phyloP scores from a whole-genome alignment of 2,113 vertebrate species.

The Nothoprocta pentlandii region DNA sequence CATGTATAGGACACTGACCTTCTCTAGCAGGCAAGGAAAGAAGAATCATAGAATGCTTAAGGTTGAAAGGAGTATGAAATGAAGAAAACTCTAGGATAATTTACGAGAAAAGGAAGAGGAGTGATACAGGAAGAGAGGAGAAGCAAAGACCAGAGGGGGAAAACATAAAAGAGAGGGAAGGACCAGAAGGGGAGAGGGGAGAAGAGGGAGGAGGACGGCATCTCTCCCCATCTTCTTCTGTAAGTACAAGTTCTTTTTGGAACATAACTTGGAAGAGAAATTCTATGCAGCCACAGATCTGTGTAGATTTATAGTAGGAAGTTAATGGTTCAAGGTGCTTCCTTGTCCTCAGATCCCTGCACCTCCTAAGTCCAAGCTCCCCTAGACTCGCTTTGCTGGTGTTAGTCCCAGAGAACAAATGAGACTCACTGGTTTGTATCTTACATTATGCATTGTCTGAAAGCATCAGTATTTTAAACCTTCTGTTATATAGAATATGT shows the following conservation, averaged over 20 bases:
- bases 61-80: background rate
- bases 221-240: background rate
- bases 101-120: background rate
- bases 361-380: background rate
- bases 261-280: background rate
- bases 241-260: too few relatives aligned
- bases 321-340: background rate
- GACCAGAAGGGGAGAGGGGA: background rate
- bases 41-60: too few relatives aligned
- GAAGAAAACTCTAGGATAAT: background rate
- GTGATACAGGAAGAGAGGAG: background rate
- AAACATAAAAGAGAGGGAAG: background rate
- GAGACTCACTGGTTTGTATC: background rate
- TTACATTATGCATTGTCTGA: background rate
- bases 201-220: accelerated
- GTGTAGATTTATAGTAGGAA: background rate
- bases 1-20: background rate
- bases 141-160: background rate
- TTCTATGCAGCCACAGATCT: background rate
- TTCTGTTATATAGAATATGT: background rate
- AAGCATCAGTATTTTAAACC: background rate
- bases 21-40: conserved; percentile 1
- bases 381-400: accelerated
- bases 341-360: background rate
- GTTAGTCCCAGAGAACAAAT: background rate